Conservation (phyloP, 2,797 vertebrate genomes). For the Epinephelus awoara region DNA sequence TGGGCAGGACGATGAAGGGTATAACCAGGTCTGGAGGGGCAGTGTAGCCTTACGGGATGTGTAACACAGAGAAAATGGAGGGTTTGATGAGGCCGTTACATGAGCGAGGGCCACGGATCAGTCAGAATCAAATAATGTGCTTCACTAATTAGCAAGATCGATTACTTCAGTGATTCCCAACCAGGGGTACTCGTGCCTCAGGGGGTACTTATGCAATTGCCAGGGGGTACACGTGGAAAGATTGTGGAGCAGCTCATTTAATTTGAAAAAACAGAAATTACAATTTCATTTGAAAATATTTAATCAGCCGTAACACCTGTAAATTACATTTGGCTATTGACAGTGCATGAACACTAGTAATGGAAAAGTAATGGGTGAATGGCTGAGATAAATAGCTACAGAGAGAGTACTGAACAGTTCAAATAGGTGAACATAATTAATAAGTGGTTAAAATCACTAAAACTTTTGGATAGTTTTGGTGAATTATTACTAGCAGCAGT, state of each 20-base stretch:
- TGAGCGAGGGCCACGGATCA: conserved; percentile 46
- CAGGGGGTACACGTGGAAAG: not conserved
- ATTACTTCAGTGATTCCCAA: conserved; percentile 52
- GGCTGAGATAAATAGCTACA: not conserved
- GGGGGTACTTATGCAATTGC: conserved; percentile 20
- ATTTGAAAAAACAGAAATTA: conserved; percentile 13
- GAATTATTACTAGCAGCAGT: not conserved
- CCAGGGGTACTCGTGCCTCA: conserved; percentile 5
- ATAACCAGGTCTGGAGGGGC: conserved; percentile 74
- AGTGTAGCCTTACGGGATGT: conserved; percentile 64
- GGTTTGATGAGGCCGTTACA: conserved; percentile 57
- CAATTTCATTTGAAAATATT: not conserved
- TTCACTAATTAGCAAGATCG: conserved; percentile 64
- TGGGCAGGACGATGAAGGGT: conserved; percentile 82
- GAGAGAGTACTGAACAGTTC: no score
- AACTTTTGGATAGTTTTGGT: not conserved
- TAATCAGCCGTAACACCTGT: not conserved
- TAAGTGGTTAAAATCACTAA: not conserved
- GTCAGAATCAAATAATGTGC: conserved; percentile 63
- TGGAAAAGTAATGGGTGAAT: not conserved
- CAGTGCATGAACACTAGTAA: not conserved
- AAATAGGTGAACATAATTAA: conserved; percentile 1
- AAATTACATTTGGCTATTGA: not conserved
- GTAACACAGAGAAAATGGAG: conserved; percentile 51
- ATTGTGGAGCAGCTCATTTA: not conserved